Percentiles rank a stretch among this genome's conserved stretches.
phyloP scores from a whole-genome alignment of 2,113 vertebrate species.

The Saguinus midas region DNA sequence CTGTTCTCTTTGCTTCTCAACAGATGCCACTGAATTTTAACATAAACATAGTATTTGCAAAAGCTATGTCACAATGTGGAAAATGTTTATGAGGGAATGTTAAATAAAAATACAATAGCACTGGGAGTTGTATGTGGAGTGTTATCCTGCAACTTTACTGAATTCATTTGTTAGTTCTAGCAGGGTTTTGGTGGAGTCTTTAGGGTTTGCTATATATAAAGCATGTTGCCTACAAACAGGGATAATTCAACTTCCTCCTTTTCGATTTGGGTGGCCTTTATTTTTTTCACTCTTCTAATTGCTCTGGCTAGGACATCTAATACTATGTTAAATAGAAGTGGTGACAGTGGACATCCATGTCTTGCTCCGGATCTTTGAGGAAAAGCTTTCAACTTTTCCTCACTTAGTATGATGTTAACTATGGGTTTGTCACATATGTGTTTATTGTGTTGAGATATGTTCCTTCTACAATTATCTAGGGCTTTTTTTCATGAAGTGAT shows the following conservation, averaged over 20 bases:
- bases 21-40: neutral
- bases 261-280: neutral
- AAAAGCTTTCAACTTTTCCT: neutral
- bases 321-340: neutral
- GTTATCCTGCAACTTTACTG: neutral
- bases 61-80: neutral
- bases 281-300: neutral
- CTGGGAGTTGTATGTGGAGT: neutral
- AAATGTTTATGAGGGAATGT: neutral
- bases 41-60: neutral
- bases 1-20: too few species aligned
- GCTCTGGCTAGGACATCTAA: neutral
- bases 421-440: neutral
- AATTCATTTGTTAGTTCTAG: neutral
- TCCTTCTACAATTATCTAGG: neutral
- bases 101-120: neutral
- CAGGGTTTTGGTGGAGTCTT: neutral
- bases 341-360: neutral
- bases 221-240: neutral
- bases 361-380: neutral
- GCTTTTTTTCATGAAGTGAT: neutral
- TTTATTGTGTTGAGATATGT: neutral
- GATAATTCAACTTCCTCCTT: neutral
- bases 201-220: neutral
- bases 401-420: neutral